These are phyloP conservation scores for Paralichthys olivaceus DNA, from an alignment of 2,113 vertebrate genomes.

Conservation along the genomic window DNA sequence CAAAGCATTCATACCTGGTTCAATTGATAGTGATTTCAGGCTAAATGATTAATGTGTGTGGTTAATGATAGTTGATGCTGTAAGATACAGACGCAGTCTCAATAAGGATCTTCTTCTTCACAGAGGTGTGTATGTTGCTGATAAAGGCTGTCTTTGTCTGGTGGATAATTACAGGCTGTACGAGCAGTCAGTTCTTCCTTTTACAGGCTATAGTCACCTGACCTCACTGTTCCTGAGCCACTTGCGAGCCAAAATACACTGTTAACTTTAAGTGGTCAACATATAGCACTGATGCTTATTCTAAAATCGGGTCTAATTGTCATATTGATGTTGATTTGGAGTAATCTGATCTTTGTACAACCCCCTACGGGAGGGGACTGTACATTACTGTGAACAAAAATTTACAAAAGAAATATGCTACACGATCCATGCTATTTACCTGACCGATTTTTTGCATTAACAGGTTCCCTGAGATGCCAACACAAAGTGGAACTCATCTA, in stretches of 20 bases:
- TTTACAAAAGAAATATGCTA: too few species aligned
- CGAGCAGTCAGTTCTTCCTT: constrained; percentile 19
- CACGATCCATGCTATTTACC: too few species aligned
- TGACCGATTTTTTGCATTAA: too few species aligned
- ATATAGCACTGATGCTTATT: neutral
- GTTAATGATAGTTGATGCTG: constrained; percentile 13
- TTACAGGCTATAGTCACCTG: constrained; percentile 1
- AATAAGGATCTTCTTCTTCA: constrained; percentile 7
- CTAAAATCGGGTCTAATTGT: neutral
- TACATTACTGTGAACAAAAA: too few species aligned
- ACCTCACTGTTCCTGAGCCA: constrained; percentile 12
- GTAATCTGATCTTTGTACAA: too few species aligned
- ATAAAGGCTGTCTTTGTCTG: constrained; percentile 37
- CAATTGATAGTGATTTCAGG: constrained; percentile 11
- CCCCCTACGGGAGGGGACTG: too few species aligned
- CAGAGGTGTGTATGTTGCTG: constrained; percentile 7
- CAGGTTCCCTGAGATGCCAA: too few species aligned
- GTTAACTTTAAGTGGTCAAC: neutral
- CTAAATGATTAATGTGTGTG: constrained; percentile 26
- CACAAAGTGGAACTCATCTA: too few species aligned
- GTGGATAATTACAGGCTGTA: constrained; percentile 20
- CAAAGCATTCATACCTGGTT: neutral
- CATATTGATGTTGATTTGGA: too few species aligned
- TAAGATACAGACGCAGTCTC: neutral
- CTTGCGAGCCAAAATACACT: constrained; percentile 2